Percentiles rank a stretch among this genome's conserved stretches.
Evolutionary conservation across 2,888 invertebrate species (phyloP).

Genomic region (Polia nebulosa): DNA sequence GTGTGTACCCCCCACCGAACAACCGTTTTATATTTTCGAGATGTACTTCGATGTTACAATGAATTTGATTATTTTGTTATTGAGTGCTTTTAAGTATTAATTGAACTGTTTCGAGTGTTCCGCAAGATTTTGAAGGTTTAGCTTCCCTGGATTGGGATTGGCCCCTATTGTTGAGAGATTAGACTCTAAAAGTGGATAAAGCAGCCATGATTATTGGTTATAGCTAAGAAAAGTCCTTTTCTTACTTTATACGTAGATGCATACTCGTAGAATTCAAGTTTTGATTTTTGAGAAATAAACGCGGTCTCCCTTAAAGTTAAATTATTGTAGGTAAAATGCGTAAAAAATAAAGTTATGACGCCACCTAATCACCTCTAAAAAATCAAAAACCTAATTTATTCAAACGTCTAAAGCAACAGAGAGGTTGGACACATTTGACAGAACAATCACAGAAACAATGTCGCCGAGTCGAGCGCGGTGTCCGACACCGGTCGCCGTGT

Average conservation of each 20-base stretch:
- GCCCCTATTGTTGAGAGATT: not conserved
- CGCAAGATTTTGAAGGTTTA: slow-evolving; percentile 28
- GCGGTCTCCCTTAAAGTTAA: not conserved
- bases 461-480: slow-evolving; percentile 50
- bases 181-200: not conserved
- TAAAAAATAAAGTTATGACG: too few relatives aligned
- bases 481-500: slow-evolving; percentile 68
- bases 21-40: slow-evolving; percentile 68
- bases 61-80: slow-evolving; percentile 76
- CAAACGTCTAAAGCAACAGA: slow-evolving; percentile 26
- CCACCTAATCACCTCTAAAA: not conserved
- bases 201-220: not conserved
- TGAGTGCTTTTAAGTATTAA: slow-evolving; percentile 70
- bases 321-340: not conserved
- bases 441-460: slow-evolving; percentile 53
- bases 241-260: not conserved
- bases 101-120: slow-evolving; percentile 52
- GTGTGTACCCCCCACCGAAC: slow-evolving; percentile 74
- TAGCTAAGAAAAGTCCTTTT: not conserved
- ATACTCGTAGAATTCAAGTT: not conserved
- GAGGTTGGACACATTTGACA: slow-evolving; percentile 37
- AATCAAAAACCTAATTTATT: not conserved
- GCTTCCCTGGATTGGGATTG: slow-evolving; percentile 3
- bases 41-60: slow-evolving; percentile 70
- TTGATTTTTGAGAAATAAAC: not conserved